Conservation (phyloP, 2,888 invertebrate genomes). For the Hemistola chrysoprasaria region DNA sequence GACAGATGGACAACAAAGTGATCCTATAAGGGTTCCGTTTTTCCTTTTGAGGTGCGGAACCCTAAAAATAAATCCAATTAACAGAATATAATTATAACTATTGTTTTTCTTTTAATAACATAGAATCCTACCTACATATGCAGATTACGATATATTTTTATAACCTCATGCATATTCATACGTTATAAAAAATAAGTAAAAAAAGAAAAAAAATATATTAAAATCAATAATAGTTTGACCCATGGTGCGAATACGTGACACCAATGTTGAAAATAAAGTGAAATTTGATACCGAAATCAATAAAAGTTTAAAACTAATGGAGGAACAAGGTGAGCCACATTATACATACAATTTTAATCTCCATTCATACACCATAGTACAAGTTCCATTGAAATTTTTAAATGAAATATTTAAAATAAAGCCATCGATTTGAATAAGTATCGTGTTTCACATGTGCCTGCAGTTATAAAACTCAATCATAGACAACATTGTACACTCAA, state of each 20-base stretch:
- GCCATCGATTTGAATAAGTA: conserved; percentile 33
- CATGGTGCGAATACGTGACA: conserved; percentile 12
- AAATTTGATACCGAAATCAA: conserved; percentile 28
- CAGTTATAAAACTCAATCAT: conserved; percentile 33
- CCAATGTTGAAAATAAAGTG: conserved; percentile 26
- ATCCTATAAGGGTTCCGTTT: too few relatives aligned
- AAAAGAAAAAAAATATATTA: conserved; percentile 11
- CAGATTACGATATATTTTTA: too few relatives aligned
- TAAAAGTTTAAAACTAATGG: conserved; percentile 32
- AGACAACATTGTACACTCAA: conserved; percentile 29
- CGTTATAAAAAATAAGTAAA: neutral
- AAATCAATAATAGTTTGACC: conserved; percentile 11
- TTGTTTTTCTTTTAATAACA: too few relatives aligned
- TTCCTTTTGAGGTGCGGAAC: too few relatives aligned
- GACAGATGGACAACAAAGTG: too few relatives aligned
- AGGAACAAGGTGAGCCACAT: conserved; percentile 26
- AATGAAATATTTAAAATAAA: conserved; percentile 33
- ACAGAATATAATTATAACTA: too few relatives aligned
- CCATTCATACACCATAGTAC: conserved; percentile 27
- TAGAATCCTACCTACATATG: too few relatives aligned
- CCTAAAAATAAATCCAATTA: too few relatives aligned
- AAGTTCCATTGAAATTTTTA: conserved; percentile 30
- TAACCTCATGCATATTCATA: conserved; percentile 4
- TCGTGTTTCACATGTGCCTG: conserved; percentile 30
- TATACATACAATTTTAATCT: conserved; percentile 30